A percentile compares a stretch with the other conserved stretches of the same genome.
These are phyloP conservation scores for Melopsittacus undulatus DNA, from an alignment of 2,797 vertebrate genomes.

Conservation along the genomic window DNA sequence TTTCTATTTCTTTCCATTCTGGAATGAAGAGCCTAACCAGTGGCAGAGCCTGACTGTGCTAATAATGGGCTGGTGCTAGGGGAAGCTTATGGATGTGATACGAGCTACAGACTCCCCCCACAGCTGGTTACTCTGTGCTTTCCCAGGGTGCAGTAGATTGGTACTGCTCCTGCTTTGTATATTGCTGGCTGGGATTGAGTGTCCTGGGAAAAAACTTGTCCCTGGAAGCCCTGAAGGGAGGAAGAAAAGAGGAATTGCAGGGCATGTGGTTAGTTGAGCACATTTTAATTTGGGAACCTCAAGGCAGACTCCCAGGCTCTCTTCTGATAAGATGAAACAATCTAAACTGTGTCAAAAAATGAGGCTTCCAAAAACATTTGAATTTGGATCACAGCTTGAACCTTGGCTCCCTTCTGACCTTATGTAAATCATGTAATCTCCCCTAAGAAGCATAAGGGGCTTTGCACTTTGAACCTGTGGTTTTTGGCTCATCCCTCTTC, in stretches of 20 bases:
- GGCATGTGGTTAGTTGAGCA: not conserved
- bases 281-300: not conserved
- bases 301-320: conserved; percentile 22
- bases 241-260: not conserved
- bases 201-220: conserved; percentile 46
- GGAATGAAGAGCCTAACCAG: not conserved
- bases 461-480: conserved; percentile 39
- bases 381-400: not conserved
- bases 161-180: not conserved
- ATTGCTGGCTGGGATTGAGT: not conserved
- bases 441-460: conserved; percentile 20
- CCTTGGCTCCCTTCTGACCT: conserved; percentile 14
- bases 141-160: not conserved
- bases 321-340: conserved; percentile 48
- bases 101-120: not conserved
- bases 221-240: not conserved
- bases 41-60: not conserved
- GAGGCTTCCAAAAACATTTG: conserved; percentile 27
- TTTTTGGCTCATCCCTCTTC: conserved; percentile 33
- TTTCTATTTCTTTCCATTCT: not conserved
- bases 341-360: conserved; percentile 36
- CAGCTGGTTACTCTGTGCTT: not conserved
- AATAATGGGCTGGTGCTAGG: not conserved
- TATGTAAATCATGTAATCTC: conserved; percentile 20
- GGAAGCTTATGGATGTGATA: not conserved